Evolutionary conservation across 2,888 invertebrate species (phyloP), one percentile per base, ranked within the genome.

Genomic region (Melieria picta): DNA sequence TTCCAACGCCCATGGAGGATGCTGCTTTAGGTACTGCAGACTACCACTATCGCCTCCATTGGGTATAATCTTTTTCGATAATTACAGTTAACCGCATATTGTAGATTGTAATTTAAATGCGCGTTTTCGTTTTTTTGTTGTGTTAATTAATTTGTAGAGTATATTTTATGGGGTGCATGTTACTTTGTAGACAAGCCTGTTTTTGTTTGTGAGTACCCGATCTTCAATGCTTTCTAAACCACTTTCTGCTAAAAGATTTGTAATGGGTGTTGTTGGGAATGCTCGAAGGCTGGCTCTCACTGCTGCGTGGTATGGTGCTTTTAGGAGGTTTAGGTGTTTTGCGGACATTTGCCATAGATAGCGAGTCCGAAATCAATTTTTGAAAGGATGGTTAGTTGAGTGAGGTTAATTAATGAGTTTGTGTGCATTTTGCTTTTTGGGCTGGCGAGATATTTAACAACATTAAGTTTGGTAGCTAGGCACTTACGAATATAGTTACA

Each of bases 311-410:
- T 71, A 67, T 2, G 71, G 64, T 7, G 65, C 47, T 45, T 55
- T 50, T 7, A 71, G 46, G 11, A 55, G n/a, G 43, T 61, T 68
- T 2, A 65, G 50, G 30, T 69, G 50, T 30, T 55, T 16, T 50
- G 47, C 4, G 69, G 46, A 47, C 63, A 60, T 42, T 57, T 57
- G 13, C 74, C 72, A 46, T 66, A 74, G 13, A 74, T 72, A 9
- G 60, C 42, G 5, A 69, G 63, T n/a, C 65, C 63, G 13, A 72
- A 72, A 52, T 72, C 69, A 2, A 74, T 66, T 56, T 72, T 72
- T 10, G 65, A 67, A 11, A 74, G 47, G 4, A 73, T 46, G 45
- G 69, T 11, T 30, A 65, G 10, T 60, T 47, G 68, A 7, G 68
- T 55, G 5, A 56, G 30, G 13, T 63, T 47, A 30, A 65, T 56